Evolutionary conservation across 2,113 vertebrate genomes (phyloP), one percentile per base, ranked within the genome.

Genomic region (Motacilla tschutschensis): DNA sequence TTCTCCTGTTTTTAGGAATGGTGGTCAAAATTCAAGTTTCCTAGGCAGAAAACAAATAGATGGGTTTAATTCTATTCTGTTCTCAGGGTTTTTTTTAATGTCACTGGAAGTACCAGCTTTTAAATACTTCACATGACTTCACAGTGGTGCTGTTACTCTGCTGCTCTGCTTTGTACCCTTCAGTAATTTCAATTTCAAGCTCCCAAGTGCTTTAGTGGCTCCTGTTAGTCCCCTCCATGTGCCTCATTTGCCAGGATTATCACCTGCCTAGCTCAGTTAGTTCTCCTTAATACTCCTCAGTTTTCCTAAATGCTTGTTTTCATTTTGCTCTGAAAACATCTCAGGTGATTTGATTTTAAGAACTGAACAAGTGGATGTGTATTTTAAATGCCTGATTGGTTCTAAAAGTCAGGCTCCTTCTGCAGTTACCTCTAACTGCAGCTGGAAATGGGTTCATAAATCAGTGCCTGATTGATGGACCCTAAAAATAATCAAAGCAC

Each of bases 361-460:
- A 89, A 38, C 53, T 35, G 41, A 29, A 31, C 25, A 38, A 40
- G 17, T 44, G 33, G 35, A 6, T 90, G 67, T 74, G 17, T 66
- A 6, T 87, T 87, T 80, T 83, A 47, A 67, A 87, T 89, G 75
- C 60, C 50, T 87, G 36, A 71, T 51, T 64, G 46, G 16, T 89
- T 91, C 57, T 79, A 24, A 36, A 89, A 85, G 69, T 87, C 83
- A 92, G 44, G 17, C 43, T 88, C 31, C 38, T 80, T 69, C 66
- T 91, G 73, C 65, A 78, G 14, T 87, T 82, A 40, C 2, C 17
- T 80, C 26, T 47, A 57, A 9, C 29, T 80, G 14, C 50, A 72
- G 1, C 38, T 85, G 80, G n/a, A 85, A 72, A 75, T 65, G 38
- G 36, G 11, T 53, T 58, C 75, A 40, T 58, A 9, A 72, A 38